These are phyloP conservation scores for Microctenopoma steveboyesi DNA, from an alignment of 2,797 vertebrate genomes.

Conservation along the genomic window DNA sequence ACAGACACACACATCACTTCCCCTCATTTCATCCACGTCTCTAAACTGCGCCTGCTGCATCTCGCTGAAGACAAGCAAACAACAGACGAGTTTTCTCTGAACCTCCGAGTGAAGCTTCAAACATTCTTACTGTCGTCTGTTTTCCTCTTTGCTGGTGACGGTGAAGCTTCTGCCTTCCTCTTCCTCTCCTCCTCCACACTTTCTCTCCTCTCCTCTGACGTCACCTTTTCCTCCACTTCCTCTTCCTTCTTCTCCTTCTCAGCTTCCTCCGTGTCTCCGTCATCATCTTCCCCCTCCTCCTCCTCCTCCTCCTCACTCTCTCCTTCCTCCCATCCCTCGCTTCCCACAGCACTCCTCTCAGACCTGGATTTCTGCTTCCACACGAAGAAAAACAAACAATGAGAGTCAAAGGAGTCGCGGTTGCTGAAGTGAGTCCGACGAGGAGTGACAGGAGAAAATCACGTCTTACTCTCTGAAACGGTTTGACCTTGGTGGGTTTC, in stretches of 20 bases:
- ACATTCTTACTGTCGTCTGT: conserved; percentile 79
- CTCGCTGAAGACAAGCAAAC: too few species aligned
- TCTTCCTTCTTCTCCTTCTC: conserved; percentile 72
- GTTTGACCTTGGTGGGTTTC: conserved; percentile 96
- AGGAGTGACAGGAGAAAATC: conserved; percentile 26
- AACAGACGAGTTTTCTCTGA: too few species aligned
- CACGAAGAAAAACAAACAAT: conserved; percentile 12
- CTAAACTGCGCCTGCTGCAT: too few species aligned
- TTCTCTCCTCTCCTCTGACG: conserved; percentile 79
- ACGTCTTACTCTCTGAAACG: conserved; percentile 89
- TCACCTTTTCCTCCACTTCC: conserved; percentile 26
- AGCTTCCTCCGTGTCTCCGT: conserved; percentile 21
- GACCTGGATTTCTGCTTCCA: conserved; percentile 57
- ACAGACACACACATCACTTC: not conserved
- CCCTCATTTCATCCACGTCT: too few species aligned
- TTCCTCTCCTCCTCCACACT: conserved; percentile 43
- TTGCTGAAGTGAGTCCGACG: not conserved
- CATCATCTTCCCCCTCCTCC: not conserved
- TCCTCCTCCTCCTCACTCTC: conserved; percentile 75
- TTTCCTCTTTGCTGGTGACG: conserved; percentile 86
- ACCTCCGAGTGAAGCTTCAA: too few species aligned
- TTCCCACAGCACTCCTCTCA: conserved; percentile 66
- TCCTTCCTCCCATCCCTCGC: conserved; percentile 75
- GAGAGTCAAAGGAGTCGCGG: not conserved
- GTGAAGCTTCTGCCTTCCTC: conserved; percentile 83